Evolutionary conservation across 2,113 vertebrate genomes (phyloP), one percentile per base, ranked within the genome.

Genomic region (Hemichromis elongatus): DNA sequence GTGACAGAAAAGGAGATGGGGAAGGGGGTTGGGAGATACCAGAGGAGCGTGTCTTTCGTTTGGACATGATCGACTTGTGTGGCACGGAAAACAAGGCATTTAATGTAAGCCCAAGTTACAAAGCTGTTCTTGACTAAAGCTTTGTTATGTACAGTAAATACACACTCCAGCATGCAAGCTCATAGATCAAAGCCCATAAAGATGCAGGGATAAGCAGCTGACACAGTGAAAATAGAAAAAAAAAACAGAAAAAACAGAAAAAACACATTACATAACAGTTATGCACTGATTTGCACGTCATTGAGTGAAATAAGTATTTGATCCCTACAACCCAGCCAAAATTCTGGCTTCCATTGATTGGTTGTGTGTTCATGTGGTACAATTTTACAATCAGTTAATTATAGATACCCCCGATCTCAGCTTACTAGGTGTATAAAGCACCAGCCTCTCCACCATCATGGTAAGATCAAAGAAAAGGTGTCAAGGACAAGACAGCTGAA

Each of bases 1-100:
- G 47, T 56, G 86, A 77, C 83, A 70, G 75, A 73, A 86, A 80
- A 84, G 79, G 57, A 88, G 90, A 42, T 26, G 9, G 40, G 54
- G 30, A 52, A 40, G 56, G 12, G 54, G 81, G 11, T 5, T 77
- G 11, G 13, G 68, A 77, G 18, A 42, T 26, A 85, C 86, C 73
- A 85, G 50, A 80, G 61, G 18, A n/a, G 50, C 10, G 6, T 21
- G 54, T 52, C 68, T 78, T n/a, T 68, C 18, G 24, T 73, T 37
- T 55, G 61, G 68, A 68, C 59, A 68, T 16, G 1, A 56, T 26
- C 13, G 18, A 68, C 21, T 40, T 13, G 35, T 54, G 37, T 6
- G 3, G 61, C 55, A 5, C 18, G 42, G 42, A 56, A 63, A 78
- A 63, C 45, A 77, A 53, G 45, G 19, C 30, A 26, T 77, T 84